Conservation (phyloP, 2,888 invertebrate species). For the Oxytorus armatus region DNA sequence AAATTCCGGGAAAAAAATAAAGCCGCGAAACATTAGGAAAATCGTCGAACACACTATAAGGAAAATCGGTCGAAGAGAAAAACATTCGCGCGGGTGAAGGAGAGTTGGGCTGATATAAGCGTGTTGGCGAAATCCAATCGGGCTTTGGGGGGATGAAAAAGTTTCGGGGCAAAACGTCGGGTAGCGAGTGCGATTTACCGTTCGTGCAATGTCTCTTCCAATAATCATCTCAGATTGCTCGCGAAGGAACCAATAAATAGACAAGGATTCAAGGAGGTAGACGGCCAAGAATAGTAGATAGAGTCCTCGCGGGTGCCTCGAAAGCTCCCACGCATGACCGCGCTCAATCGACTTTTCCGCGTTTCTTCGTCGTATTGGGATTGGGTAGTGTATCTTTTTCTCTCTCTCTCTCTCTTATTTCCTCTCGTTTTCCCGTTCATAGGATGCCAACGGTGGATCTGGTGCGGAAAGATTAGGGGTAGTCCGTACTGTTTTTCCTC, state of each 20-base stretch:
- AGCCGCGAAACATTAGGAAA: conserved; percentile 1
- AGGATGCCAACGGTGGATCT: conserved; percentile 72
- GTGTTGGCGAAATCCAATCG: conserved; percentile 76
- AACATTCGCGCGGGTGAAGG: conserved; percentile 59
- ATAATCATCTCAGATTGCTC: conserved; percentile 78
- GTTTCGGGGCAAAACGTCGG: conserved; percentile 57
- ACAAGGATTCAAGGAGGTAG: conserved; percentile 77
- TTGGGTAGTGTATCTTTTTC: not conserved
- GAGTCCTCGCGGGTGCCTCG: conserved; percentile 69
- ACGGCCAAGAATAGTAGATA: no score
- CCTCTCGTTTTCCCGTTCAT: conserved; percentile 66
- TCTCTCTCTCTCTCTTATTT: conserved; percentile 22
- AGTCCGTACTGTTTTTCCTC: conserved; percentile 54
- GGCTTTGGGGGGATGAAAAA: conserved; percentile 63
- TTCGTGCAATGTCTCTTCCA: conserved; percentile 74
- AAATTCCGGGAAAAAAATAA: not conserved
- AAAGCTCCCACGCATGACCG: conserved; percentile 76
- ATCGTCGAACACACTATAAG: conserved; percentile 12
- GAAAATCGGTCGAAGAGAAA: conserved; percentile 43
- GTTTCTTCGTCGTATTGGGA: conserved; percentile 52
- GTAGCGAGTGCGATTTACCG: conserved; percentile 72
- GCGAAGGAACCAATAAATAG: conserved; percentile 79
- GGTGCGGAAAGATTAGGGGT: conserved; percentile 78
- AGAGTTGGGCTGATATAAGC: no score
- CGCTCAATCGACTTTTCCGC: conserved; percentile 78